phyloP scores from a whole-genome alignment of 2,113 vertebrate genomes.

The Neomonachus schauinslandi region DNA sequence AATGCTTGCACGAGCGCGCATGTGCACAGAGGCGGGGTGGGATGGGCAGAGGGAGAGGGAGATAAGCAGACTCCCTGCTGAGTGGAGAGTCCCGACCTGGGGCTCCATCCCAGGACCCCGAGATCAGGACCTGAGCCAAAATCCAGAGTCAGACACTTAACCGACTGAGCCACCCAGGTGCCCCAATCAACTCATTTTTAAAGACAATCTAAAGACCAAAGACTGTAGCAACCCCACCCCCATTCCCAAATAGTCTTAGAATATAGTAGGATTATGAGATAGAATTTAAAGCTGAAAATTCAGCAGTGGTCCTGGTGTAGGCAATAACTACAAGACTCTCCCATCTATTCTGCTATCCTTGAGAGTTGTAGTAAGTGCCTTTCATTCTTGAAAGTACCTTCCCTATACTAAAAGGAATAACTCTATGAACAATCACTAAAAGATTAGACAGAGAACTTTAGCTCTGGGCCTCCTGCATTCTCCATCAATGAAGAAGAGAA shows the following conservation, averaged over 20 bases:
- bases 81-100: neutral
- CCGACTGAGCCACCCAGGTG: neutral
- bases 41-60: neutral
- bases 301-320: neutral
- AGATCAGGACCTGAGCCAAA: neutral
- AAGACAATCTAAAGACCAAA: neutral
- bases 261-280: neutral
- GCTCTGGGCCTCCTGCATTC: neutral
- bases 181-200: neutral
- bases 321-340: neutral
- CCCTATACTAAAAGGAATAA: neutral
- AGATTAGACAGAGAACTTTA: neutral
- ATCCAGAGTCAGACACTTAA: neutral
- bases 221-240: fast-evolving
- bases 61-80: neutral
- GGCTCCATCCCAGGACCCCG: neutral
- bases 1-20: too few relatives aligned
- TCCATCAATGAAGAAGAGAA: neutral
- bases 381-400: neutral
- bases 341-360: neutral
- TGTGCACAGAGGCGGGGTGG: too few relatives aligned
- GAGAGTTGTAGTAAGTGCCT: neutral
- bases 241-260: neutral
- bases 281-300: neutral
- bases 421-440: neutral